Percentiles rank a stretch among this genome's conserved stretches.
These are phyloP conservation scores for Scophthalmus maximus DNA, from an alignment of 2,113 vertebrate genomes.

Conservation along the genomic window DNA sequence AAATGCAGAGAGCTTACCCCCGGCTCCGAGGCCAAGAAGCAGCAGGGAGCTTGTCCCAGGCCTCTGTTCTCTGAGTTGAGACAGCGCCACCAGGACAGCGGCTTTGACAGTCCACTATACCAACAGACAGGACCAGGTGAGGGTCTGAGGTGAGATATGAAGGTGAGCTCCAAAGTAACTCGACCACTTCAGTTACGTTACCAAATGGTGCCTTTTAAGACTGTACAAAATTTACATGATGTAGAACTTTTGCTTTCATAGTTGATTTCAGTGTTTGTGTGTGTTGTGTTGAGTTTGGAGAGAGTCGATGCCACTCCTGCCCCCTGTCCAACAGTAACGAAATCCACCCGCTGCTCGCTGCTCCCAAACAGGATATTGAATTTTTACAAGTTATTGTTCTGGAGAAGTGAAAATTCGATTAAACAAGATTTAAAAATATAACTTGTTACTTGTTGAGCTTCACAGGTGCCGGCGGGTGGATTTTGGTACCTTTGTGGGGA, in stretches of 20 bases:
- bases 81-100: conserved; percentile 84
- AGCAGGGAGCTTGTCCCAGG: conserved; percentile 32
- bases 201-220: conserved; percentile 47
- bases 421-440: too few relatives aligned
- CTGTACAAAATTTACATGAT: conserved; percentile 40
- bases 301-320: not conserved
- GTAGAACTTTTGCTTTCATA: not conserved
- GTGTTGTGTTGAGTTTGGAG: not conserved
- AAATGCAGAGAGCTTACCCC: conserved; percentile 70
- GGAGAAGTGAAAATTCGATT: too few relatives aligned
- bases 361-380: not conserved
- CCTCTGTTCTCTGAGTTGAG: conserved; percentile 73
- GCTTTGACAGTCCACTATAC: conserved; percentile 84
- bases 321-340: not conserved
- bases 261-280: not conserved
- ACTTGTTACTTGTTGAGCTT: too few relatives aligned
- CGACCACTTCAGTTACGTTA: not conserved
- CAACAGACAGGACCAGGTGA: conserved; percentile 56
- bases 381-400: not conserved
- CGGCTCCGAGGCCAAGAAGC: conserved; percentile 69
- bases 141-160: not conserved
- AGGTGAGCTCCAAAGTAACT: not conserved
- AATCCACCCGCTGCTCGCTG: not conserved
- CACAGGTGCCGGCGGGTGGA: too few relatives aligned
- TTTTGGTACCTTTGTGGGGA: too few relatives aligned